These are phyloP conservation scores for Eurytoma californica DNA, from an alignment of 2,888 invertebrate genomes.

Conservation along the genomic window DNA sequence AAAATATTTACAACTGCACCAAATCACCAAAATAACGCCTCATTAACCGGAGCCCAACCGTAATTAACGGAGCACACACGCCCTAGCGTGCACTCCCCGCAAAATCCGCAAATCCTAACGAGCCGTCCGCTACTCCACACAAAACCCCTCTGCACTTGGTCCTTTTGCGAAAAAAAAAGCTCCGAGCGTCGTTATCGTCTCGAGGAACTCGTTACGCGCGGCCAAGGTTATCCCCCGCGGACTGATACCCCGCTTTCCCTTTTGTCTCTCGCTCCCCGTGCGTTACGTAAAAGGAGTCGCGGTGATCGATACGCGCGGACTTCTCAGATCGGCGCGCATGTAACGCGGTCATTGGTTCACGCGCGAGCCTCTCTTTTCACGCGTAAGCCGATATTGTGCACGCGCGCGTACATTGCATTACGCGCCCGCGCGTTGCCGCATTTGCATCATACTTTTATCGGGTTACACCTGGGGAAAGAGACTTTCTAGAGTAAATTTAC, in stretches of 20 bases:
- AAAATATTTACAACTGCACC: too few relatives aligned
- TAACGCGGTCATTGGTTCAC: not conserved
- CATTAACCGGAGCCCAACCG: too few relatives aligned
- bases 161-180: too few relatives aligned
- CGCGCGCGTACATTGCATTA: not conserved
- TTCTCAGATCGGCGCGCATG: not conserved
- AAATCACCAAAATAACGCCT: too few relatives aligned
- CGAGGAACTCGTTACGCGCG: not conserved
- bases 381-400: constrained; percentile 13
- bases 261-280: not conserved
- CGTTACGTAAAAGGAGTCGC: constrained; percentile 6
- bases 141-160: too few relatives aligned
- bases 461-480: constrained; percentile 10
- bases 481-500: constrained; percentile 46
- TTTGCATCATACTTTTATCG: constrained; percentile 47
- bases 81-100: too few relatives aligned
- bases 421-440: constrained; percentile 6
- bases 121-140: too few relatives aligned
- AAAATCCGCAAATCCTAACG: too few relatives aligned
- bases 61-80: too few relatives aligned
- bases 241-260: not conserved
- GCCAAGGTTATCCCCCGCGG: not conserved
- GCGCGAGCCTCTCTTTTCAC: not conserved
- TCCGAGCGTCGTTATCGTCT: too few relatives aligned
- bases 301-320: not conserved